A percentile compares a stretch with the other conserved stretches of the same genome.
Conservation (phyloP, 2,797 vertebrate genomes). For the Capromys pilorides region DNA sequence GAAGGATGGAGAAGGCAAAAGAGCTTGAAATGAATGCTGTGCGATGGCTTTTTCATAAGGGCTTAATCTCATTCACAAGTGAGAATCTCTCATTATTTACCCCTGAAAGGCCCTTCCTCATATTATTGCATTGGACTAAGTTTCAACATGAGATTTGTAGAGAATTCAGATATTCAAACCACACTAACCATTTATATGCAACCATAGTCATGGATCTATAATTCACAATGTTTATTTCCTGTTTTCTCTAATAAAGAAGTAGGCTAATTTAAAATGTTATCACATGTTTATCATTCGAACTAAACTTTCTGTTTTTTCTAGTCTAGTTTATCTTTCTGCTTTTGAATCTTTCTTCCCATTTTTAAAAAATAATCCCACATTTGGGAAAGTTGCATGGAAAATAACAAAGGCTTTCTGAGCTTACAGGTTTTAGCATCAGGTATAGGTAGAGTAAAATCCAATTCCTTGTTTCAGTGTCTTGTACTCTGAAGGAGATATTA, state of each 20-base stretch:
- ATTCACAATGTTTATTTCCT: neutral
- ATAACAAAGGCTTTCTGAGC: neutral
- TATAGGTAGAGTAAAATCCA: neutral
- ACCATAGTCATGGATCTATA: neutral
- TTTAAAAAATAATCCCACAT: neutral
- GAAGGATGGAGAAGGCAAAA: neutral
- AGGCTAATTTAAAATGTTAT: neutral
- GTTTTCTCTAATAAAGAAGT: constrained; percentile 6
- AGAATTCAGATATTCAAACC: neutral
- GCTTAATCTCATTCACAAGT: neutral
- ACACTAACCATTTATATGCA: neutral
- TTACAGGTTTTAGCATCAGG: neutral
- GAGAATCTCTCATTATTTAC: neutral
- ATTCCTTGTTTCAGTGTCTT: neutral
- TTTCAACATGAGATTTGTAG: neutral
- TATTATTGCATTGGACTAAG: neutral
- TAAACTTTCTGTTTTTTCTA: neutral
- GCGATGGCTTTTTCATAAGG: neutral
- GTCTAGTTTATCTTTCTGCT: neutral
- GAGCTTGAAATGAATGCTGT: neutral
- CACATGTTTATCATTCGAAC: neutral
- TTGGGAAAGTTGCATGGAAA: neutral
- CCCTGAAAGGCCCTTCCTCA: neutral
- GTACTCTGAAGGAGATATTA: neutral
- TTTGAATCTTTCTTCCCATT: neutral